Evolutionary conservation across 1,140 invertebrate genomes (phyloP).

Genomic region (Cydia pomonella): DNA sequence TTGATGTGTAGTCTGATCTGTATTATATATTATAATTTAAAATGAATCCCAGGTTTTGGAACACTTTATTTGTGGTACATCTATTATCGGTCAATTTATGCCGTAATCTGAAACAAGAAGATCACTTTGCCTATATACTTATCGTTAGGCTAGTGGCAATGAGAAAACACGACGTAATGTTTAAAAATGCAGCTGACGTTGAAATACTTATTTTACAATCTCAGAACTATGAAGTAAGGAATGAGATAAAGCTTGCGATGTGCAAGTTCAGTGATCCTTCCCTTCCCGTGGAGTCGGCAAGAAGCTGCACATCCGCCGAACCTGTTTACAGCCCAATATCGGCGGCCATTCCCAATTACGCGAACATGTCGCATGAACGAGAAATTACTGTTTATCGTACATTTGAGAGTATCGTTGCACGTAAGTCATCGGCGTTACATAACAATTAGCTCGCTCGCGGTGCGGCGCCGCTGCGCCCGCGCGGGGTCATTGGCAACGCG

Average conservation of each 20-base stretch:
- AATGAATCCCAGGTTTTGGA: too few relatives aligned
- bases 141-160: neutral
- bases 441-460: conserved; percentile 72
- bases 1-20: too few relatives aligned
- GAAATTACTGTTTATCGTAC: conserved; percentile 55
- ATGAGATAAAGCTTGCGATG: conserved; percentile 62
- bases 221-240: conserved; percentile 67
- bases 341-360: conserved; percentile 47
- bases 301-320: conserved; percentile 71
- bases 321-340: conserved; percentile 74
- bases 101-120: too few relatives aligned
- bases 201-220: conserved; percentile 70
- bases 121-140: too few relatives aligned
- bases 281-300: conserved; percentile 69
- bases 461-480: conserved; percentile 48
- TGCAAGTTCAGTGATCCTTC: conserved; percentile 75
- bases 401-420: conserved; percentile 50
- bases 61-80: too few relatives aligned
- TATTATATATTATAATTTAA: too few relatives aligned
- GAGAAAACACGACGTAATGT: conserved; percentile 2
- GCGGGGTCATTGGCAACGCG: conserved; percentile 77
- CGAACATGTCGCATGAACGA: conserved; percentile 45
- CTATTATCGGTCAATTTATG: too few relatives aligned
- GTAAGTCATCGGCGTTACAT: conserved; percentile 70
- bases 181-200: conserved; percentile 38